Percentiles rank a stretch among this genome's conserved stretches.
These are phyloP conservation scores for Labroides dimidiatus DNA, from an alignment of 2,797 vertebrate species.

Conservation along the genomic window DNA sequence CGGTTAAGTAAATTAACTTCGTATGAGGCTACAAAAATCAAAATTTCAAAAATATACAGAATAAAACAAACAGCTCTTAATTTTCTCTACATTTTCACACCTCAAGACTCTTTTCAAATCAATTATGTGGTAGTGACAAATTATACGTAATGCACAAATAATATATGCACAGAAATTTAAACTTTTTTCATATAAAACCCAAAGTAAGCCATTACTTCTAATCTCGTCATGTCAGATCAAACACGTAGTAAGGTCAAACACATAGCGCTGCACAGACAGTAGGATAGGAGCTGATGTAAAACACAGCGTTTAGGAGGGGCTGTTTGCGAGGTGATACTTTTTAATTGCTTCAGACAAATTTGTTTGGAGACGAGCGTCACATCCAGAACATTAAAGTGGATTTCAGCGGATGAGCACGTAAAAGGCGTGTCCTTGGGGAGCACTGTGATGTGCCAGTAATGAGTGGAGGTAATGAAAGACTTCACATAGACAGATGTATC, in stretches of 20 bases:
- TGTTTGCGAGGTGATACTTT: conserved; percentile 83
- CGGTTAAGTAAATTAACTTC: too few species aligned
- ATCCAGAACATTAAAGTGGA: conserved; percentile 85
- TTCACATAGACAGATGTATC: conserved; percentile 88
- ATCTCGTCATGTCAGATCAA: conserved; percentile 45
- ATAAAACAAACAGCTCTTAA: neutral
- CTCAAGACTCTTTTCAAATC: neutral
- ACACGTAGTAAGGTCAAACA: conserved; percentile 66
- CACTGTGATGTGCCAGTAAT: conserved; percentile 82
- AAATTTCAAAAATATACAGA: neutral
- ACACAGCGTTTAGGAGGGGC: conserved; percentile 65
- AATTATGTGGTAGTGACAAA: neutral
- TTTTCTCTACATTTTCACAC: neutral
- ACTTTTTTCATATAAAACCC: conserved; percentile 46
- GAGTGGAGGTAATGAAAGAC: conserved; percentile 89
- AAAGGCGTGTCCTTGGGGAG: conserved; percentile 86
- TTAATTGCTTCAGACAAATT: conserved; percentile 89
- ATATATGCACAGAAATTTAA: conserved; percentile 28
- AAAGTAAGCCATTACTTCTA: conserved; percentile 44
- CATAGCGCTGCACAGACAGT: conserved; percentile 36
- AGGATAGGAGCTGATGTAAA: conserved; percentile 67
- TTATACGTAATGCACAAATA: conserved; percentile 19
- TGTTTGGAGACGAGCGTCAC: conserved; percentile 84
- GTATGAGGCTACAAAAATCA: neutral
- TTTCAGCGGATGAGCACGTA: conserved; percentile 85